Conservation (phyloP, 2,113 vertebrate genomes). For the Ictalurus furcatus region DNA sequence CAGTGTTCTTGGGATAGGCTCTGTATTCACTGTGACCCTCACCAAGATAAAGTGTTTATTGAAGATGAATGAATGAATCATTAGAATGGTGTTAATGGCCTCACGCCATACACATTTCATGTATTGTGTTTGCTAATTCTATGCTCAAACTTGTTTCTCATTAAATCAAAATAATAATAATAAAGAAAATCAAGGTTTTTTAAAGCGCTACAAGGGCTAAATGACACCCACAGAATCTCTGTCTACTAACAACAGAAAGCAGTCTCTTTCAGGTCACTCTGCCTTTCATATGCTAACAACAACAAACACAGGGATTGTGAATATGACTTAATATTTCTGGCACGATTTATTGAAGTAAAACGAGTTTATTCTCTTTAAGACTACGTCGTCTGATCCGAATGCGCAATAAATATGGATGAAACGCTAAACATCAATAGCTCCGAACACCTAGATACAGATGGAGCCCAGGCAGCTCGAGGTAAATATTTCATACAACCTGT, state of each 20-base stretch:
- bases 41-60: background rate
- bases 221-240: background rate
- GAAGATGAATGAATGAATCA: background rate
- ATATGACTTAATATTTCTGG: background rate
- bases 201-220: background rate
- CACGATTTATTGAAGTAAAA: background rate
- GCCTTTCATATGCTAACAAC: background rate
- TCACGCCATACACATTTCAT: background rate
- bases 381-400: background rate
- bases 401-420: background rate
- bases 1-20: background rate
- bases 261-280: background rate
- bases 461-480: background rate
- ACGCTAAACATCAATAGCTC: background rate
- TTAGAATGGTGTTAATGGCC: background rate
- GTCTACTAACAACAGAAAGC: background rate
- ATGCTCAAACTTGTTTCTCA: background rate
- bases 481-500: conserved; percentile 27
- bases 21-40: background rate
- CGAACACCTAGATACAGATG: background rate
- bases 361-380: background rate
- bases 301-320: background rate
- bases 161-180: background rate
- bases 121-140: background rate
- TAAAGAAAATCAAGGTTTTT: background rate